Base-by-base conservation (phyloP, 2,113 vertebrate species). In the Lampris incognitus region DNA sequence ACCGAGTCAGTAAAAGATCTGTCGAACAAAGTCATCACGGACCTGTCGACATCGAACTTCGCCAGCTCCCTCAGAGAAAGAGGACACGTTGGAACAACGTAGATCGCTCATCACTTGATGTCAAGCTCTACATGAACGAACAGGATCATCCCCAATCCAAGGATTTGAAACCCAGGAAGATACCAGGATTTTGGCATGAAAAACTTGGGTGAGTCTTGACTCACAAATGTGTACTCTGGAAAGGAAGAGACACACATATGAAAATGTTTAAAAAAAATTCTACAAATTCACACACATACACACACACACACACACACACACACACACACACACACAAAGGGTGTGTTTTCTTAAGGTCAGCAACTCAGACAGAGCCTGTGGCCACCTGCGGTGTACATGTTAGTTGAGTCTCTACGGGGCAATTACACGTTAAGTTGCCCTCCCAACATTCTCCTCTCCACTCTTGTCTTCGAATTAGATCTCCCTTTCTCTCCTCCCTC, bases 391-490 rank as follows among this genome's bases (percentile, higher is more conserved):
- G 88, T 72, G 79, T 0, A 39, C 79, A 82, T 64, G 69, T 82
- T 81, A 65, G 81, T 64, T 54, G 50, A 81, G 83, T 72, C 78
- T 84, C 77, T 65, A 56, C 71, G 79, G 76, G 84, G 82, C 82
- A 90, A 88, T 89, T 87, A 89, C 82, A 83, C 72, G 76, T 86
- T 79, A 88, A 86, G 74, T 61, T 85, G 61, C 66, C 72, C 62
- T 82, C 78, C 81, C 61, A 70, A 85, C 85, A 78, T 86, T 67
- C 73, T 84, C 79, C 68, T 85, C 88, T 88, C 82, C 79, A 89
- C 85, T 89, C 74, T 78, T 87, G 82, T 88, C 87, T 61, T 83
- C 72, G 90, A 85, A 86, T 88, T 83, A 85, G 83, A 79, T 68
- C 49, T 56, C 79, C 48, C 49, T 63, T 51, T 57, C 66, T 62